Base-by-base conservation (phyloP, 2,888 invertebrate genomes). In the Polyploca ridens region DNA sequence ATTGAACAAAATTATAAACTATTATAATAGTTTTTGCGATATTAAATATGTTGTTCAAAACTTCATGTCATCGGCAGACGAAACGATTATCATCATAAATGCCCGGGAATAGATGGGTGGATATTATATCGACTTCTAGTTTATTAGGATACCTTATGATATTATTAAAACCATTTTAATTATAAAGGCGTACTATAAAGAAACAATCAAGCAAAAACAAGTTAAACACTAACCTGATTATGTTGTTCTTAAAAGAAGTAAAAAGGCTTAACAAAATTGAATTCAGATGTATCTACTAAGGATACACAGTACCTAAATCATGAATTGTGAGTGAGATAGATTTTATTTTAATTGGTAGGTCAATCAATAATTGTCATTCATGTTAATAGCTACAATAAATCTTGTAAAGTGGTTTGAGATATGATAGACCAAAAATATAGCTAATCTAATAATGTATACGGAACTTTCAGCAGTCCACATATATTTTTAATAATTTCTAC, bases 1-100 rank as follows among this genome's bases (percentile, higher is more conserved):
- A 74, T 73, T 67, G 66, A 64, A 70, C 63, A 66, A 75, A 76
- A 76, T 77, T 75, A 75, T 74, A 69, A 70, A 72, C 69, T 69
- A 73, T 72, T 71, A 62, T 58, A 49, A 59, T 27, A 46, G n/a
- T 54, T 64, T 61, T 64, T 54, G n/a, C 54, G 13, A 41, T 41
- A 41, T 41, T 13, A 41, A 41, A 41, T 13, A 54, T 19, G 3
- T 54, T 54, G n/a, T 54, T 54, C 19, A 54, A n/a, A 54, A 54
- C 54, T 19, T 54, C 19, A 19, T 8, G 2, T 7, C 19, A 54
- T 54, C 54, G 19, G 10, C 19, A 49, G 16, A 54, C 54, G 54
- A 65, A 59, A 59, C 46, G 16, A 58, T 49, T 54, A 54, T 54
- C 16, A 10, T 54, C 54, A 54, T 54, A 54, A 54, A 54, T 49